Conservation (phyloP, 2,888 invertebrate genomes). For the Chamaedrilus cognettii region DNA sequence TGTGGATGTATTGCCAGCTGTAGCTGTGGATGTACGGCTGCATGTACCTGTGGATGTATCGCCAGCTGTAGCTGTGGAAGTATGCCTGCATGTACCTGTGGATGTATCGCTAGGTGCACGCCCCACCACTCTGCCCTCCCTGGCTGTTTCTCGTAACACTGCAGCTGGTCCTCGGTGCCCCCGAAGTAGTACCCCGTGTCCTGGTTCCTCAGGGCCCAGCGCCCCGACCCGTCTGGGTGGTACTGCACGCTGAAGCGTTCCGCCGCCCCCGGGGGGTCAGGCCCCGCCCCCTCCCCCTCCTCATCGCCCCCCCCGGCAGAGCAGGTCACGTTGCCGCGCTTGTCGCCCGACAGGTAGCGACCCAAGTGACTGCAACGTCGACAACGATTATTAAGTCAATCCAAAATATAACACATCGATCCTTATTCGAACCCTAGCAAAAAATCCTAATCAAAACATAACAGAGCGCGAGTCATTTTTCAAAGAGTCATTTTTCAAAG, state of each 20-base stretch:
- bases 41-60: too few relatives aligned
- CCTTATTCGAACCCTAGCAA: too few relatives aligned
- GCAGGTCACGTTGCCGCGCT: slow-evolving; percentile 94
- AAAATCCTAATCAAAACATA: too few relatives aligned
- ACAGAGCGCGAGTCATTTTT: too few relatives aligned
- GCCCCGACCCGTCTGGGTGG: slow-evolving; percentile 62
- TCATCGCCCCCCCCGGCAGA: too few relatives aligned
- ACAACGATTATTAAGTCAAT: too few relatives aligned
- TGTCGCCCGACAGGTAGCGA: slow-evolving; percentile 85
- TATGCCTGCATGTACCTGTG: slow-evolving; percentile 70
- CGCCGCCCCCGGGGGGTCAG: slow-evolving; percentile 34
- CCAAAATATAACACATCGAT: too few relatives aligned
- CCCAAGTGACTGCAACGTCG: slow-evolving; percentile 86
- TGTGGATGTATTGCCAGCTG: too few relatives aligned
- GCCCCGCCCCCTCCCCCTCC: too few relatives aligned
- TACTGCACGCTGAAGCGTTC: slow-evolving; percentile 84
- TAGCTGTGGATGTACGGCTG: too few relatives aligned
- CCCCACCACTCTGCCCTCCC: slow-evolving; percentile 85
- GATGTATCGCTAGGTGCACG: slow-evolving; percentile 90
- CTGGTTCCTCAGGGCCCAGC: slow-evolving; percentile 72
- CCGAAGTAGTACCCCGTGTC: slow-evolving; percentile 90
- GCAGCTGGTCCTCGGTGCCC: slow-evolving; percentile 86
- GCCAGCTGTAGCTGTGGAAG: too few relatives aligned
- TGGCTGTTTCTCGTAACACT: slow-evolving; percentile 90
- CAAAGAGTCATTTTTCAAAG: too few relatives aligned